Conservation (phyloP, 1,140 invertebrate genomes). For the Copidosoma floridanum region DNA sequence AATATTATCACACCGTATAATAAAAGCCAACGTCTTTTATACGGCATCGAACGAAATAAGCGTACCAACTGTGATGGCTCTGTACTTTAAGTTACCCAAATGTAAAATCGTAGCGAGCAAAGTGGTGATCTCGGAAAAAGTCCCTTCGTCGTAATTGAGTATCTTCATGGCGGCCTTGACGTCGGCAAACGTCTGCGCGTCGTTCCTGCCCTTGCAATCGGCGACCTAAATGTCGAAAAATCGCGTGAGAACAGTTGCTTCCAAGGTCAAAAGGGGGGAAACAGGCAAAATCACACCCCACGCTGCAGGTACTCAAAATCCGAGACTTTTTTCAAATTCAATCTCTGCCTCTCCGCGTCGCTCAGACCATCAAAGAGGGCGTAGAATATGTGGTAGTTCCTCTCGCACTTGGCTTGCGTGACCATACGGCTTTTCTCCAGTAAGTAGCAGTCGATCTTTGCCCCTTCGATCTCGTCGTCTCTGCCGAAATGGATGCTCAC, state of each 20-base stretch:
- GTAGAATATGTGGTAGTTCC: constrained; percentile 97
- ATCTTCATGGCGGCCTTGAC: constrained; percentile 90
- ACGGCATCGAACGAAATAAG: too few relatives aligned
- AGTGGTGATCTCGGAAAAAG: constrained; percentile 82
- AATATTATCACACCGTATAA: too few relatives aligned
- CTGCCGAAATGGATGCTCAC: constrained; percentile 92
- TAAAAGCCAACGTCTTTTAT: too few relatives aligned
- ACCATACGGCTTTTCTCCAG: constrained; percentile 94
- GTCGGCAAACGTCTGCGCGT: constrained; percentile 80
- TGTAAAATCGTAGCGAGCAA: constrained; percentile 83
- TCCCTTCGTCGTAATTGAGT: constrained; percentile 80
- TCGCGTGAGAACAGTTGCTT: too few relatives aligned
- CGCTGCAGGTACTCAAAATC: constrained; percentile 81
- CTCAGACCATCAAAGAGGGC: constrained; percentile 83
- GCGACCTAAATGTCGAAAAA: constrained; percentile 47
- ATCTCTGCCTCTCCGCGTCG: constrained; percentile 73
- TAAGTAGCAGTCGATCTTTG: constrained; percentile 92
- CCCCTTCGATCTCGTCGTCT: constrained; percentile 85
- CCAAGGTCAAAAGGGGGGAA: too few relatives aligned
- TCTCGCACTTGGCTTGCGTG: constrained; percentile 81
- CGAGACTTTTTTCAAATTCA: constrained; percentile 71
- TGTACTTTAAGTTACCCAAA: constrained; percentile 87
- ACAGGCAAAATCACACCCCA: constrained; percentile 66
- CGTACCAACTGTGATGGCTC: constrained; percentile 66
- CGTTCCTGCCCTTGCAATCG: constrained; percentile 78